A percentile compares a stretch with the other conserved stretches of the same genome.
These are phyloP conservation scores for Jordanella pulchra DNA, from an alignment of 2,797 vertebrate species.

Conservation along the genomic window DNA sequence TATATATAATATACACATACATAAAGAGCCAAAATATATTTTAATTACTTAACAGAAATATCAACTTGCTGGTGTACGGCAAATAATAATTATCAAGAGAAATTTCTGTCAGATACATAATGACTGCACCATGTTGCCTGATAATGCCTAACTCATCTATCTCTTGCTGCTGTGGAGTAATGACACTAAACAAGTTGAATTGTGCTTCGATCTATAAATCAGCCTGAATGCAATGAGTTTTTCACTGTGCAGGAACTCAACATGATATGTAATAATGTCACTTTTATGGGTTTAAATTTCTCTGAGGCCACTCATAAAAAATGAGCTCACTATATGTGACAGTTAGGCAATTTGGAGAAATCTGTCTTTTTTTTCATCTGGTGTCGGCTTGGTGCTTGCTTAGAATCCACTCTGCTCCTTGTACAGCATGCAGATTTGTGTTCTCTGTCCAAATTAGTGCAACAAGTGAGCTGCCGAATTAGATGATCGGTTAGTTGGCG, in stretches of 20 bases:
- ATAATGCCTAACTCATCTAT: slow-evolving; percentile 47
- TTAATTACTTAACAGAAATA: slow-evolving; percentile 25
- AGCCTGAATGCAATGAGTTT: slow-evolving; percentile 35
- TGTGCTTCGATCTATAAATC: slow-evolving; percentile 46
- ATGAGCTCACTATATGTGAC: slow-evolving; percentile 33
- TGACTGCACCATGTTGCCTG: slow-evolving; percentile 39
- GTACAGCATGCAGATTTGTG: slow-evolving; percentile 19
- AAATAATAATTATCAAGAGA: slow-evolving; percentile 44
- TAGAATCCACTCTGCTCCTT: slow-evolving; percentile 9
- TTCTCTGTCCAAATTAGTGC: slow-evolving; percentile 24
- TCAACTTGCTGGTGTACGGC: slow-evolving; percentile 29
- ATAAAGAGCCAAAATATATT: too few species aligned
- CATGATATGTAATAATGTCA: slow-evolving; percentile 50
- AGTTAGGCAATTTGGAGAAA: slow-evolving; percentile 33
- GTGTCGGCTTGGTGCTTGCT: slow-evolving; percentile 15
- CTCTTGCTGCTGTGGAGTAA: slow-evolving; percentile 28
- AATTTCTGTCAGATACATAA: slow-evolving; percentile 31
- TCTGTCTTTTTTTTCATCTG: slow-evolving; percentile 25
- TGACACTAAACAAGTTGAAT: slow-evolving; percentile 58
- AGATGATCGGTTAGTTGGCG: slow-evolving; percentile 53
- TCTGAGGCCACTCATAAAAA: slow-evolving; percentile 50
- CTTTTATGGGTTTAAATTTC: slow-evolving; percentile 54
- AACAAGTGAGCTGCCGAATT: slow-evolving; percentile 1
- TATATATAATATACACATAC: too few species aligned
- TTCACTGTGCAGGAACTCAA: slow-evolving; percentile 30